Conservation (phyloP, 1,140 invertebrate genomes). For the Caligus rogercresseyi region DNA sequence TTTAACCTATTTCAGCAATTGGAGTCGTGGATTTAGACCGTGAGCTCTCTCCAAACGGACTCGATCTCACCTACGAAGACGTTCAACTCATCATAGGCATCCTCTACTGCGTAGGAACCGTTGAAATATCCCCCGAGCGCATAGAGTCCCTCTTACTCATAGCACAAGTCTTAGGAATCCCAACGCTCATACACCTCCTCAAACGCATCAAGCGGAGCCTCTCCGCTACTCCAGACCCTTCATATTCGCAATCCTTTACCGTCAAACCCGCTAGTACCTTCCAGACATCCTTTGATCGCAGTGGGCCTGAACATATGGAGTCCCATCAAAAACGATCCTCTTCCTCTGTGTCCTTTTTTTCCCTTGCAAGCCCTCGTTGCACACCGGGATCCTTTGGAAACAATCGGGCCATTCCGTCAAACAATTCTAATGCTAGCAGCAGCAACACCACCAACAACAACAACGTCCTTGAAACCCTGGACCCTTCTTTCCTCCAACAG, state of each 20-base stretch:
- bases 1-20: background rate
- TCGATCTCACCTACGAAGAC: conserved; percentile 9
- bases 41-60: conserved; percentile 4
- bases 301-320: background rate
- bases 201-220: conserved; percentile 13
- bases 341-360: background rate
- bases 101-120: conserved; percentile 18
- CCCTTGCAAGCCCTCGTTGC: background rate
- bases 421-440: background rate
- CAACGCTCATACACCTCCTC: conserved; percentile 10
- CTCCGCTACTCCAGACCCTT: background rate
- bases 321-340: background rate
- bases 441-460: background rate
- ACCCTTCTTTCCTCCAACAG: conserved; percentile 9
- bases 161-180: conserved; percentile 17
- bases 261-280: background rate
- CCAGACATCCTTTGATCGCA: too few relatives aligned
- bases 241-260: background rate
- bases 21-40: conserved; percentile 5
- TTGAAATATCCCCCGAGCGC: conserved; percentile 12
- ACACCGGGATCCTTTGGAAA: background rate
- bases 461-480: conserved; percentile 6
- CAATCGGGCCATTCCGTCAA: too few relatives aligned
- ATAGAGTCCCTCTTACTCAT: conserved; percentile 14
- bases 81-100: conserved; percentile 11